Evolutionary conservation across 2,888 invertebrate species (phyloP).

Genomic region (Ceramica pisi): DNA sequence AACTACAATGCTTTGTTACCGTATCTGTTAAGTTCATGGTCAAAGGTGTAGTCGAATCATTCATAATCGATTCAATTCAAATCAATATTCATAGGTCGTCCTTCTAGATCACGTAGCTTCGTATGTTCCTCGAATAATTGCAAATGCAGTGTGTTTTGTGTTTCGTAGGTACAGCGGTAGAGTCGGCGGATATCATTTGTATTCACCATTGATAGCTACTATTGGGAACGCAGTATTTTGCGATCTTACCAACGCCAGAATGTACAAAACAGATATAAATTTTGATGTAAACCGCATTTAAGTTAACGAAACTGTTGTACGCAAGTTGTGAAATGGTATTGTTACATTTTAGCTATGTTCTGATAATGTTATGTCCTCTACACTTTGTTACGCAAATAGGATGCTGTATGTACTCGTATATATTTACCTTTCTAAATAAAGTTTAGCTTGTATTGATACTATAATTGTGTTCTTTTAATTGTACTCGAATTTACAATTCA

Average conservation of each 20-base stretch:
- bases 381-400: neutral
- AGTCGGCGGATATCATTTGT: slow-evolving; percentile 65
- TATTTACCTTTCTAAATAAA: neutral
- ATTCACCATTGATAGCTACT: slow-evolving; percentile 65
- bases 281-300: slow-evolving; percentile 51
- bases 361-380: slow-evolving; percentile 15
- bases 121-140: slow-evolving; percentile 67
- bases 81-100: slow-evolving; percentile 56
- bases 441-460: neutral
- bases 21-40: slow-evolving; percentile 14
- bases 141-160: slow-evolving; percentile 60
- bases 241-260: slow-evolving; percentile 47
- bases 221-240: slow-evolving; percentile 64
- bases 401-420: neutral
- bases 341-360: slow-evolving; percentile 39
- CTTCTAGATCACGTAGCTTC: slow-evolving; percentile 52
- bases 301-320: slow-evolving; percentile 42
- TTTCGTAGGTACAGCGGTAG: slow-evolving; percentile 29
- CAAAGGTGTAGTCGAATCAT: slow-evolving; percentile 18
- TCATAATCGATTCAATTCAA: slow-evolving; percentile 42
- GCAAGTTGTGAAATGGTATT: slow-evolving; percentile 38
- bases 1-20: neutral
- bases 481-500: neutral
- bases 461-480: neutral
- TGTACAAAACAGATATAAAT: slow-evolving; percentile 51